phyloP scores from a whole-genome alignment of 1,140 invertebrate species.

The Chionoecetes opilio region DNA sequence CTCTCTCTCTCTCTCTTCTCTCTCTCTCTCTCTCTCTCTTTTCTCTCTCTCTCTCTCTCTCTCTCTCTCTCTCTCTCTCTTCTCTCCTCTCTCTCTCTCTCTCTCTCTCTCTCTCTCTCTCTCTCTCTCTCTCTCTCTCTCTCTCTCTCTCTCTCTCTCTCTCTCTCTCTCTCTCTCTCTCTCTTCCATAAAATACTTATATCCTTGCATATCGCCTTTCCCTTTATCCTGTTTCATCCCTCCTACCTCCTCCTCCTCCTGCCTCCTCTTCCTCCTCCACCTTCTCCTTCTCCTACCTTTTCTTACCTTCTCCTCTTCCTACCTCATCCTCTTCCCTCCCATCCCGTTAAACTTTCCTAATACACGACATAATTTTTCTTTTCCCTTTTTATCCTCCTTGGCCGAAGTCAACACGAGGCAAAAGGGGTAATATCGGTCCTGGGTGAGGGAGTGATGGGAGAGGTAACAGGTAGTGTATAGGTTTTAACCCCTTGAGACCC shows the following conservation, averaged over 20 bases:
- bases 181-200: background rate
- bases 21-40: background rate
- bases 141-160: background rate
- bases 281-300: background rate
- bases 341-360: background rate
- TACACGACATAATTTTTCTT: too few species aligned
- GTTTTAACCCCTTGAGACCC: too few species aligned
- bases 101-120: background rate
- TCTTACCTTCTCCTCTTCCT: background rate
- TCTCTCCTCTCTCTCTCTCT: background rate
- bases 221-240: background rate
- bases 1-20: slow-evolving; percentile 14
- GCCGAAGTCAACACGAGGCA: background rate
- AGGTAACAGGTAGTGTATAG: background rate
- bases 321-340: background rate
- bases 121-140: background rate
- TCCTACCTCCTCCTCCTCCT: background rate
- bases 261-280: background rate
- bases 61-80: background rate
- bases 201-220: background rate
- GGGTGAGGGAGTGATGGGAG: background rate
- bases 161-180: background rate
- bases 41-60: background rate
- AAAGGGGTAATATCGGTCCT: background rate
- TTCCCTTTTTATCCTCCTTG: background rate